These are phyloP conservation scores for Coenonympha glycerion DNA, from an alignment of 2,888 invertebrate genomes.

Conservation along the genomic window DNA sequence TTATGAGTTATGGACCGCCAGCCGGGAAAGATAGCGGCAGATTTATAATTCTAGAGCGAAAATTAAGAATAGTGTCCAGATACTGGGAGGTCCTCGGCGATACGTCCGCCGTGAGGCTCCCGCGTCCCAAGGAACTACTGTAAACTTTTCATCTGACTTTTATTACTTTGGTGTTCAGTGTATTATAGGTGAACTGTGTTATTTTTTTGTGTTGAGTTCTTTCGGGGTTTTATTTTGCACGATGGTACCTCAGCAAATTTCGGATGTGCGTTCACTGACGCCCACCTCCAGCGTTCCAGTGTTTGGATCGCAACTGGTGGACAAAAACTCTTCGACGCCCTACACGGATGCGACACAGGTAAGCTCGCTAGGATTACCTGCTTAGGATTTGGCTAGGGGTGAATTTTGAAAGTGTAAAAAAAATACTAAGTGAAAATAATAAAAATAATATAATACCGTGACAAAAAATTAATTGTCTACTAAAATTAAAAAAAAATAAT, in stretches of 20 bases:
- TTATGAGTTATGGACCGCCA: constrained; percentile 74
- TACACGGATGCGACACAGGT: constrained; percentile 99
- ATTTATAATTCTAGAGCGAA: constrained; percentile 64
- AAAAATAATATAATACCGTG: constrained; percentile 2
- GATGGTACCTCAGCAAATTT: constrained; percentile 86
- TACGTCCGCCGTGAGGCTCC: constrained; percentile 63
- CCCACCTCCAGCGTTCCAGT: constrained; percentile 80
- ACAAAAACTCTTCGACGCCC: constrained; percentile 93
- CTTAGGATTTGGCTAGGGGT: constrained; percentile 13
- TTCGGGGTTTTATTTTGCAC: constrained; percentile 50
- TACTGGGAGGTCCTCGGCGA: constrained; percentile 67
- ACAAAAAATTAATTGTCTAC: not conserved
- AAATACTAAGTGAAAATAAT: constrained; percentile 18
- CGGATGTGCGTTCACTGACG: constrained; percentile 75
- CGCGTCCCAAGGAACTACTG: constrained; percentile 59
- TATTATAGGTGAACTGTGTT: constrained; percentile 71
- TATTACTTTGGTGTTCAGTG: constrained; percentile 58
- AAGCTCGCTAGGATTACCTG: constrained; percentile 53
- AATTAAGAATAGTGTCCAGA: constrained; percentile 71
- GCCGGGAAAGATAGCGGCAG: constrained; percentile 66
- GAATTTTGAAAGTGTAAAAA: constrained; percentile 20
- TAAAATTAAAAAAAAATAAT: not conserved
- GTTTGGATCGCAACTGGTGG: constrained; percentile 93
- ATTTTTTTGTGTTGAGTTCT: constrained; percentile 44
- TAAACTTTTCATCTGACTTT: constrained; percentile 50